Conservation (phyloP, 2,888 invertebrate species). For the Trimorus sp. region DNA sequence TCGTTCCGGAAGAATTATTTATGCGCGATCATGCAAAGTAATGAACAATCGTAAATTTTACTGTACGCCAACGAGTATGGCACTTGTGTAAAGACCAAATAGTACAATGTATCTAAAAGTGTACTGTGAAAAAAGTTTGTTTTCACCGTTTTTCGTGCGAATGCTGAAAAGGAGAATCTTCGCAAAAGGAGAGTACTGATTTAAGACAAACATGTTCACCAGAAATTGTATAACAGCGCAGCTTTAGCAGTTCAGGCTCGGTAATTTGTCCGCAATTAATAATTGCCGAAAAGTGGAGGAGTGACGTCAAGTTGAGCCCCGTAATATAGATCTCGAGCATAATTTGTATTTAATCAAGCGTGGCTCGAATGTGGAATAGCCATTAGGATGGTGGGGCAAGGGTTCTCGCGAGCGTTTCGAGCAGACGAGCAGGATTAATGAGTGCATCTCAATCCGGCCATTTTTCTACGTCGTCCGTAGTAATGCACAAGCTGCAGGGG, state of each 20-base stretch:
- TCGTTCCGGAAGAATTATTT: conserved; percentile 42
- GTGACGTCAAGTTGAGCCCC: conserved; percentile 29
- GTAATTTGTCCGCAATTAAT: conserved; percentile 48
- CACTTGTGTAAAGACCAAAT: conserved; percentile 9
- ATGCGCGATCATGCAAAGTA: conserved; percentile 48
- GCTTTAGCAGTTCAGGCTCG: conserved; percentile 20
- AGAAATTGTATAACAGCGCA: no score
- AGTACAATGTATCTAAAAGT: no score
- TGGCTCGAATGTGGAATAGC: conserved; percentile 66
- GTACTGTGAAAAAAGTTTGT: no score
- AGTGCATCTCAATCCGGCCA: conserved; percentile 81
- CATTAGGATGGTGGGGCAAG: conserved; percentile 36
- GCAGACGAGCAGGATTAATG: conserved; percentile 78
- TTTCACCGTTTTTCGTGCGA: background rate
- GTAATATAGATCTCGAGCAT: conserved; percentile 68
- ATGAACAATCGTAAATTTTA: conserved; percentile 53
- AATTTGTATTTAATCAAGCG: conserved; percentile 67
- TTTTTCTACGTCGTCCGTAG: conserved; percentile 79
- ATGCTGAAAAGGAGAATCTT: no score
- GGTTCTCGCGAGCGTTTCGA: conserved; percentile 62
- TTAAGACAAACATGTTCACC: no score
- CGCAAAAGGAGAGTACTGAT: no score
- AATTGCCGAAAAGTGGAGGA: conserved; percentile 10
- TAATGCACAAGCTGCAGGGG: conserved; percentile 80
- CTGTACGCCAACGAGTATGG: conserved; percentile 21